These are phyloP conservation scores for Pseudobourletiella spinata DNA, from an alignment of 1,140 invertebrate species.

Conservation along the genomic window DNA sequence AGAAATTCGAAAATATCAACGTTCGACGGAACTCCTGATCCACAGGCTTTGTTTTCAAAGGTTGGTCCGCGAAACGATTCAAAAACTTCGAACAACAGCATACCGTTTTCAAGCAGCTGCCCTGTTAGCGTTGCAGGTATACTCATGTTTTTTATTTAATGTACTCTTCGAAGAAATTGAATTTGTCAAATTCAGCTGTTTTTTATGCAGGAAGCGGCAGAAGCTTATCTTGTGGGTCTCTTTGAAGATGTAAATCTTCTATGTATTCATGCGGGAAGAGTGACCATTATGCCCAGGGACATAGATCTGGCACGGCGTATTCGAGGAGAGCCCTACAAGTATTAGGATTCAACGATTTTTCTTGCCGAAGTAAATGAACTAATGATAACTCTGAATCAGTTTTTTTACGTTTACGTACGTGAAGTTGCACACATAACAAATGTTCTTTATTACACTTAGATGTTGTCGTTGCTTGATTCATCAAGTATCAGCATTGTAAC, in stretches of 20 bases:
- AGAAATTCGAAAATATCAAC: too few relatives aligned
- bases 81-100: slow-evolving; percentile 52
- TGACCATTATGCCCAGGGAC: slow-evolving; percentile 64
- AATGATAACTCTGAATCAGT: too few relatives aligned
- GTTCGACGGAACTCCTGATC: too few relatives aligned
- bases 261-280: slow-evolving; percentile 58
- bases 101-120: slow-evolving; percentile 50
- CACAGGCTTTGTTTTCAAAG: slow-evolving; percentile 50
- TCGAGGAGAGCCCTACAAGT: slow-evolving; percentile 34
- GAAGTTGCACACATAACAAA: too few relatives aligned
- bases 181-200: too few relatives aligned
- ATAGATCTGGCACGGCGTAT: slow-evolving; percentile 39
- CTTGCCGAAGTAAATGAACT: too few relatives aligned
- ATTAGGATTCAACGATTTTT: too few relatives aligned
- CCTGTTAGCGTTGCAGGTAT: slow-evolving; percentile 45
- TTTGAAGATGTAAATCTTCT: slow-evolving; percentile 64
- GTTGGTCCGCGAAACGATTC: slow-evolving; percentile 51
- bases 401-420: too few relatives aligned
- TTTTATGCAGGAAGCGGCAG: slow-evolving; percentile 69
- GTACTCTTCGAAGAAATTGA: too few relatives aligned
- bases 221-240: slow-evolving; percentile 68
- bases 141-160: neutral
- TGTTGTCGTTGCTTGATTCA: too few relatives aligned
- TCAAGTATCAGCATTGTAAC: too few relatives aligned
- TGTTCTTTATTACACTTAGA: too few relatives aligned